Conservation (phyloP, 2,113 vertebrate genomes). For the Perognathus longimembris region DNA sequence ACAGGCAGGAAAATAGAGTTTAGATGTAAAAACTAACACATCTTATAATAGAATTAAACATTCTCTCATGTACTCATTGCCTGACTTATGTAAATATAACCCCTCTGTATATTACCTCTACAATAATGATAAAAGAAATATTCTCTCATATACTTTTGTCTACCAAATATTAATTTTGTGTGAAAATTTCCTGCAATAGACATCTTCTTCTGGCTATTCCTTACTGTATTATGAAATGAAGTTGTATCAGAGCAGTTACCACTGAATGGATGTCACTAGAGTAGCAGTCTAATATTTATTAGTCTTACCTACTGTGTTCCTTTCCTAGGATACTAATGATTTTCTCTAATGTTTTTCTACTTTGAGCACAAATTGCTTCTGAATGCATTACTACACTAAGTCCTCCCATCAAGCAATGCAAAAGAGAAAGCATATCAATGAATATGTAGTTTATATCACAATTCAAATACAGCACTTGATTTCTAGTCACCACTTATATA, state of each 20-base stretch:
- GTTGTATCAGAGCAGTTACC: neutral
- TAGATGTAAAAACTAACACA: neutral
- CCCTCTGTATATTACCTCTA: too few species aligned
- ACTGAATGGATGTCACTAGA: neutral
- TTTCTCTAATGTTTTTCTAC: slow-evolving; percentile 60
- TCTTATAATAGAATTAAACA: too few species aligned
- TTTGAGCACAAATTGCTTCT: slow-evolving; percentile 42
- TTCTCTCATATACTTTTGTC: slow-evolving; percentile 27
- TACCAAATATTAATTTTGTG: neutral
- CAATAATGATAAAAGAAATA: neutral
- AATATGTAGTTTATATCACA: neutral
- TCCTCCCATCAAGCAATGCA: slow-evolving; percentile 9
- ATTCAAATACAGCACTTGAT: neutral
- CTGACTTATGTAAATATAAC: too few species aligned
- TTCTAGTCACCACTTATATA: slow-evolving; percentile 17
- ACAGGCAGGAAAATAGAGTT: slow-evolving; percentile 6
- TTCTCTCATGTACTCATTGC: too few species aligned
- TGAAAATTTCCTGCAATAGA: slow-evolving; percentile 23
- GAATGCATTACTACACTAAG: slow-evolving; percentile 30
- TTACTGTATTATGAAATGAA: slow-evolving; percentile 14
- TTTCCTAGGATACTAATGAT: slow-evolving; percentile 40
- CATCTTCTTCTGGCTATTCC: neutral
- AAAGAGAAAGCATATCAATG: slow-evolving; percentile 31
- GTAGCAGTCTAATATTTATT: neutral
- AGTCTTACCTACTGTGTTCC: slow-evolving; percentile 29